Conservation (phyloP, 2,797 vertebrate genomes). For the Decapterus maruadsi region DNA sequence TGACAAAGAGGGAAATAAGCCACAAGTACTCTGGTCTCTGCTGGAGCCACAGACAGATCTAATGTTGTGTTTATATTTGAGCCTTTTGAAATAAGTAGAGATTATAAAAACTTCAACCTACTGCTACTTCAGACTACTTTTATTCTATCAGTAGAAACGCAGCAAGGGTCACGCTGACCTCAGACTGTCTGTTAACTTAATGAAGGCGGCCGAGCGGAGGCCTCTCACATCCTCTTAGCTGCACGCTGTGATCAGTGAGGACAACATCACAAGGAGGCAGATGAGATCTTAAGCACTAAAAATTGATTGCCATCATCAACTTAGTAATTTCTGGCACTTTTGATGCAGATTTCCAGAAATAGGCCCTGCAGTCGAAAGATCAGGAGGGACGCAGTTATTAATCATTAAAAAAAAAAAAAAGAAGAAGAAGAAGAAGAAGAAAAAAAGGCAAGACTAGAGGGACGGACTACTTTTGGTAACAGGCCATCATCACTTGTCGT, state of each 20-base stretch:
- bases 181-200: neutral
- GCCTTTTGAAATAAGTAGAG: neutral
- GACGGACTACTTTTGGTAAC: conserved; percentile 63
- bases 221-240: conserved; percentile 24
- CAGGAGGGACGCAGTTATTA: conserved; percentile 45
- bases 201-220: conserved; percentile 24
- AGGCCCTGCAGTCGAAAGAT: conserved; percentile 29
- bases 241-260: conserved; percentile 12
- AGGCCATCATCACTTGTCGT: conserved; percentile 64
- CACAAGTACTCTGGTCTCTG: neutral
- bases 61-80: neutral
- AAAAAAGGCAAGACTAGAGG: conserved; percentile 49
- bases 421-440: too few species aligned
- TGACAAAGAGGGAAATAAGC: neutral
- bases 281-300: conserved; percentile 24
- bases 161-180: neutral
- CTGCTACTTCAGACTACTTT: neutral
- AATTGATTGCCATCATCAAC: conserved; percentile 42
- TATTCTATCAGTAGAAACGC: neutral
- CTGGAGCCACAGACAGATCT: neutral
- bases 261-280: conserved; percentile 9
- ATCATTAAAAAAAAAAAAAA: conserved; percentile 45
- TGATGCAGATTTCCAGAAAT: conserved; percentile 52
- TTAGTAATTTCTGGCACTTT: conserved; percentile 43
- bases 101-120: neutral